Evolutionary conservation across 2,888 invertebrate species (phyloP).

Genomic region (Himalopsyche japonica): DNA sequence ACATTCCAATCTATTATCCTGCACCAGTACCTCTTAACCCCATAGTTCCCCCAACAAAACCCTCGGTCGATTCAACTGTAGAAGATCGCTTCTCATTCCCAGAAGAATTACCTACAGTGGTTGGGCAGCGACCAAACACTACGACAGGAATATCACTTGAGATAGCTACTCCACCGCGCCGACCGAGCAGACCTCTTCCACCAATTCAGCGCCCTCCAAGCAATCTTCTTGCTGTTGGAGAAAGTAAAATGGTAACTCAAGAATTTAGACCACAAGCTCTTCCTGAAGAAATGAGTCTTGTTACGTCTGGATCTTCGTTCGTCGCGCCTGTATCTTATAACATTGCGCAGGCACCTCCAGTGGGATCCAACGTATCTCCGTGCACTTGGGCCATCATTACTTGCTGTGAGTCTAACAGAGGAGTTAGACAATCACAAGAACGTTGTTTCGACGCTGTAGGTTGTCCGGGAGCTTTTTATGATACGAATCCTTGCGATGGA

Average conservation of each 20-base stretch:
- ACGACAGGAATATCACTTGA: slow-evolving; percentile 4
- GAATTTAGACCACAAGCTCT: background rate
- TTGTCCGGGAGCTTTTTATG: slow-evolving; percentile 76
- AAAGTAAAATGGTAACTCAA: background rate
- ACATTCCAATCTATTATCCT: background rate
- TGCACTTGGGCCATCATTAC: slow-evolving; percentile 78
- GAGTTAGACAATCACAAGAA: slow-evolving; percentile 52
- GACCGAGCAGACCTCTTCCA: background rate
- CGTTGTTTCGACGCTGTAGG: slow-evolving; percentile 73
- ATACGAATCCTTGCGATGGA: slow-evolving; percentile 69
- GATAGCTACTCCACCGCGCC: background rate
- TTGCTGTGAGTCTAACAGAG: slow-evolving; percentile 62
- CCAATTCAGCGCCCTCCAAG: background rate
- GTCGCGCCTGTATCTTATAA: background rate
- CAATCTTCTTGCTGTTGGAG: background rate
- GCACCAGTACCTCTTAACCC: slow-evolving; percentile 72
- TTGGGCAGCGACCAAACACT: background rate
- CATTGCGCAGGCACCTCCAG: slow-evolving; percentile 10
- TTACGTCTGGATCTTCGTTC: background rate
- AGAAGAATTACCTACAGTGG: background rate
- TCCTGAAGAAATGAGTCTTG: background rate
- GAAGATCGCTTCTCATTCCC: background rate
- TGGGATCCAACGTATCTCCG: slow-evolving; percentile 48
- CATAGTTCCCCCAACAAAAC: slow-evolving; percentile 56
- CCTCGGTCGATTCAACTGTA: background rate